Evolutionary conservation across 1,140 invertebrate genomes (phyloP), one percentile per base, ranked within the genome.

Genomic region (Galleria mellonella): DNA sequence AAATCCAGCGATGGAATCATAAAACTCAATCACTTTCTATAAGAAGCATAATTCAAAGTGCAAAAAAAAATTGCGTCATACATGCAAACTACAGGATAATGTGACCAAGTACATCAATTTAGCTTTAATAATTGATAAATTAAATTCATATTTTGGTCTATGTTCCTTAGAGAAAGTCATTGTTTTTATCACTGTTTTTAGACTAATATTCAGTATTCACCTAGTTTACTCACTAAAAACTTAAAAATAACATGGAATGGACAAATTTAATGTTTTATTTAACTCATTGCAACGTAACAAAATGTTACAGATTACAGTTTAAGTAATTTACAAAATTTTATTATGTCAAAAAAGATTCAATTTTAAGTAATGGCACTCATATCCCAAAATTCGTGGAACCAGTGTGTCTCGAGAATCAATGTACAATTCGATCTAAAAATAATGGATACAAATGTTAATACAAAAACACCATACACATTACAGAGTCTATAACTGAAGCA

Each of bases 401-500:
- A 69, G 42, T 66, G 48, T 54, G 51, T 67, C 58, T 62, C 49
- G 40, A 55, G 43, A 51, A 68, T 65, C 48, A 70, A 56, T 52
- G 46, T 68, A 62, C 56, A 66, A 58, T 62, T 69, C 50, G 51
- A 76, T 52, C 51, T 69, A 55, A 58, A 61, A 58, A 59, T 67
- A 51, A 62, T 62, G 55, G 65, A 71, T 73, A 73, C 45, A 70
- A 72, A 65, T 55, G 39, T 68, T 55, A 55, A 61, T 76, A 76
- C 47, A 72, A 79, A 75, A 76, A 60, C 51, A 62, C 44, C 60
- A 43, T 76, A 72, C 66, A 72, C 69, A 67, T 60, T 49, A 45
- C 62, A 71, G 61, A 63, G 74, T 83, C 59, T 66, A 65, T 65
- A 72, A 74, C 69, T 70, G 57, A 75, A 76, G 68, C 73, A 78